Conservation (phyloP, 2,797 vertebrate genomes). For the Lepidocolaptes lacrymiger region DNA sequence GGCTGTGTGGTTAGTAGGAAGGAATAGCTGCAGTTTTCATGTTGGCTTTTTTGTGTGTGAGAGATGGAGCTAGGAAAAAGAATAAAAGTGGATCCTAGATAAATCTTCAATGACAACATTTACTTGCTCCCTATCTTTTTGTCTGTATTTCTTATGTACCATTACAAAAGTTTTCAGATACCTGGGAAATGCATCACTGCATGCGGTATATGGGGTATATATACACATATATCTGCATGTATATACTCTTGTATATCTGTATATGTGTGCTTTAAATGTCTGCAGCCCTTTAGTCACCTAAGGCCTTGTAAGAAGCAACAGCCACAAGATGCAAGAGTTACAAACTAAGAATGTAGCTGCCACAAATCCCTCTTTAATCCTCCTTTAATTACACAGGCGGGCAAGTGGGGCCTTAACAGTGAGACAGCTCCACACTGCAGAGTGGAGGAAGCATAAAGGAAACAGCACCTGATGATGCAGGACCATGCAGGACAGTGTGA, state of each 20-base stretch:
- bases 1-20: not conserved
- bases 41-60: not conserved
- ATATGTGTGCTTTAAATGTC: not conserved
- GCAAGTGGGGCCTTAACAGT: not conserved
- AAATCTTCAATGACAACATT: not conserved
- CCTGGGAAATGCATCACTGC: not conserved
- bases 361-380: constrained; percentile 27
- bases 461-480: not conserved
- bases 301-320: not conserved
- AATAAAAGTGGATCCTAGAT: not conserved
- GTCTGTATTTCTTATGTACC: not conserved
- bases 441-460: not conserved
- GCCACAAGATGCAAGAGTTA: not conserved
- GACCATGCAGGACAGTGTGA: not conserved
- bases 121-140: not conserved
- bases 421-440: not conserved
- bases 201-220: too few relatives aligned
- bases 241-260: not conserved
- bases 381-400: not conserved
- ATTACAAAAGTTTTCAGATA: not conserved
- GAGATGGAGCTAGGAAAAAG: not conserved
- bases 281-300: not conserved
- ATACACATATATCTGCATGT: rapidly evolving
- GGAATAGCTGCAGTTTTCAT: not conserved
- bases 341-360: not conserved